Conservation (phyloP, 2,797 vertebrate species). For the Esox lucius region DNA sequence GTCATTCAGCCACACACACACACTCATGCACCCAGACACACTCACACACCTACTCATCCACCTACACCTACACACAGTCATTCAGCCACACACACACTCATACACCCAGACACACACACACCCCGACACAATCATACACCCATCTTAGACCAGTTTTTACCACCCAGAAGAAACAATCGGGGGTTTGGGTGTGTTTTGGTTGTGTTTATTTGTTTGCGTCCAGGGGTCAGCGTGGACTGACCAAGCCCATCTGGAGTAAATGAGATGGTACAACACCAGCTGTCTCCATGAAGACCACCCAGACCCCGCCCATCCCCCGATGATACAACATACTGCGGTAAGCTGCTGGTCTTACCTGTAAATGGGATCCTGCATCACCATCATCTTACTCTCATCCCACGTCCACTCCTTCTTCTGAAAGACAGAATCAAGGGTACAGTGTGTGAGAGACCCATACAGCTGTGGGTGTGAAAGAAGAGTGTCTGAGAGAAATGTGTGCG, state of each 20-base stretch:
- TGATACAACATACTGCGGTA: not conserved
- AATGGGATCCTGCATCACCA: slow-evolving; percentile 84
- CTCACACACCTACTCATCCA: too few species aligned
- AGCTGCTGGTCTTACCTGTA: slow-evolving; percentile 75
- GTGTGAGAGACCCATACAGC: not conserved
- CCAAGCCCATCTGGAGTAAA: not conserved
- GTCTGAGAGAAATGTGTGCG: not conserved
- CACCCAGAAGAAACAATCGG: too few species aligned
- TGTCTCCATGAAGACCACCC: not conserved
- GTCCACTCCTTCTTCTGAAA: slow-evolving; percentile 84
- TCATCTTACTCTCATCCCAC: slow-evolving; percentile 85
- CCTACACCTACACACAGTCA: too few species aligned
- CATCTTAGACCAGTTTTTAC: too few species aligned
- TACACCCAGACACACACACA: too few species aligned
- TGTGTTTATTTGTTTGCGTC: not conserved
- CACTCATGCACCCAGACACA: too few species aligned
- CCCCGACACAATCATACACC: too few species aligned
- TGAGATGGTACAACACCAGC: not conserved
- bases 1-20: too few species aligned
- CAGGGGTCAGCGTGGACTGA: not conserved
- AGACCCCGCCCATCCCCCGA: not conserved
- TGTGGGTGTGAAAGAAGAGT: not conserved
- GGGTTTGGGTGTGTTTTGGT: not conserved
- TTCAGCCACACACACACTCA: too few species aligned
- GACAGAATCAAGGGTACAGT: not conserved